These are phyloP conservation scores for Drosophila emarginata DNA, from an alignment of 2,888 invertebrate species.

Conservation along the genomic window DNA sequence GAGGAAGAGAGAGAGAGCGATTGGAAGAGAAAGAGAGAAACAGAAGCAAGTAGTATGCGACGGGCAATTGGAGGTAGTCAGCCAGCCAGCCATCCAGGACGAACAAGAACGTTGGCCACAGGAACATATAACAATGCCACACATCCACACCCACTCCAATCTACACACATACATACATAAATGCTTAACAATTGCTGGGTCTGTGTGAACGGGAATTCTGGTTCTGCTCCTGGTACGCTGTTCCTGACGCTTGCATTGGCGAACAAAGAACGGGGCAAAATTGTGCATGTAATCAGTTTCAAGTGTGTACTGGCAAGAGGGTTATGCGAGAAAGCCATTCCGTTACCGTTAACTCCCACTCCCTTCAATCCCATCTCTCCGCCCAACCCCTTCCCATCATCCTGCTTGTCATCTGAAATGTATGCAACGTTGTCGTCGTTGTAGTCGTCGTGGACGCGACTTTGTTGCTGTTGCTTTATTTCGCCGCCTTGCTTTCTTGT, in stretches of 20 bases:
- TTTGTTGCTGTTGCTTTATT: slow-evolving; percentile 69
- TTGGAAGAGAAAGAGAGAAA: slow-evolving; percentile 5
- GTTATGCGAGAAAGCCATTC: slow-evolving; percentile 62
- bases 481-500: slow-evolving; percentile 55
- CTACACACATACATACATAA: slow-evolving; percentile 37
- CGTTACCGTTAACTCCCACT: slow-evolving; percentile 23
- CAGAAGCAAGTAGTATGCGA: slow-evolving; percentile 40
- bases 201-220: slow-evolving; percentile 23
- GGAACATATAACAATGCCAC: slow-evolving; percentile 58
- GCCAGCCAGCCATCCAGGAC: slow-evolving; percentile 26
- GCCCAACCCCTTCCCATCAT: not conserved
- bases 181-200: slow-evolving; percentile 58
- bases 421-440: not conserved
- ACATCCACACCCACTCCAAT: slow-evolving; percentile 25
- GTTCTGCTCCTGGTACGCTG: slow-evolving; percentile 33
- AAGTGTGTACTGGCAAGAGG: slow-evolving; percentile 55
- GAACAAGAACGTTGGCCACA: slow-evolving; percentile 56
- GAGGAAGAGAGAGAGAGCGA: not conserved
- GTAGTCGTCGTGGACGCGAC: slow-evolving; percentile 47
- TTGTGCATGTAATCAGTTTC: slow-evolving; percentile 76
- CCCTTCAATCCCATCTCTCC: not conserved
- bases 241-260: slow-evolving; percentile 42
- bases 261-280: slow-evolving; percentile 71
- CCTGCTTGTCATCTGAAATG: too few relatives aligned
- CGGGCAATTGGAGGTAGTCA: slow-evolving; percentile 62